These are phyloP conservation scores for Otus sunia DNA, from an alignment of 2,113 vertebrate genomes.

Conservation along the genomic window DNA sequence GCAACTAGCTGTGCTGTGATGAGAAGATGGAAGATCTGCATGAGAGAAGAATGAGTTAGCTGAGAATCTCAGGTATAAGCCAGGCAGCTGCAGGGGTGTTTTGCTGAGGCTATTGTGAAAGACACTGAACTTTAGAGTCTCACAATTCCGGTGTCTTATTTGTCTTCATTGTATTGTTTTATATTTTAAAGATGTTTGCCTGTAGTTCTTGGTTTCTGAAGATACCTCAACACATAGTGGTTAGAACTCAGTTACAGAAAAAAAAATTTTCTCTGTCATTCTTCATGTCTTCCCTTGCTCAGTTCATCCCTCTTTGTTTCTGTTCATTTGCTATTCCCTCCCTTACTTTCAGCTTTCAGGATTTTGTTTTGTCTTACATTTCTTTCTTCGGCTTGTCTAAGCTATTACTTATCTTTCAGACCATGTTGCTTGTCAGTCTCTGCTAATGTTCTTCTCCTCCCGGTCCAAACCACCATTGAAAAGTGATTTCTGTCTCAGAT, in stretches of 20 bases:
- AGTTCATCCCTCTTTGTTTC: neutral
- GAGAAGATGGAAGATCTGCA: neutral
- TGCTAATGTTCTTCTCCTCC: neutral
- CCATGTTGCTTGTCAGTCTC: neutral
- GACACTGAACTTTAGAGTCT: neutral
- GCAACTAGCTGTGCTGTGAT: neutral
- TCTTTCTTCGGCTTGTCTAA: neutral
- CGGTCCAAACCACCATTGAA: neutral
- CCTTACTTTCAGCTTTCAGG: neutral
- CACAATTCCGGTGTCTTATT: neutral
- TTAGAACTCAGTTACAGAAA: neutral
- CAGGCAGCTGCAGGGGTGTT: neutral
- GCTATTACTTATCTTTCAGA: neutral
- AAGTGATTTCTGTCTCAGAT: neutral
- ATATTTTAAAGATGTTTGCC: neutral
- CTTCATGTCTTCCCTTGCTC: neutral
- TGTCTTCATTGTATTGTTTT: neutral
- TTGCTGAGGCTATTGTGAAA: neutral
- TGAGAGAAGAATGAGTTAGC: neutral
- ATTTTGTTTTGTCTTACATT: neutral
- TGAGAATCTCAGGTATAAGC: neutral
- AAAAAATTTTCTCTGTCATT: neutral
- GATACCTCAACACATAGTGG: neutral
- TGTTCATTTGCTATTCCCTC: neutral
- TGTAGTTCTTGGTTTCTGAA: neutral